A percentile compares a stretch with the other conserved stretches of the same genome.
Evolutionary conservation across 2,797 vertebrate genomes (phyloP).

Genomic region (Xerus rutilus): DNA sequence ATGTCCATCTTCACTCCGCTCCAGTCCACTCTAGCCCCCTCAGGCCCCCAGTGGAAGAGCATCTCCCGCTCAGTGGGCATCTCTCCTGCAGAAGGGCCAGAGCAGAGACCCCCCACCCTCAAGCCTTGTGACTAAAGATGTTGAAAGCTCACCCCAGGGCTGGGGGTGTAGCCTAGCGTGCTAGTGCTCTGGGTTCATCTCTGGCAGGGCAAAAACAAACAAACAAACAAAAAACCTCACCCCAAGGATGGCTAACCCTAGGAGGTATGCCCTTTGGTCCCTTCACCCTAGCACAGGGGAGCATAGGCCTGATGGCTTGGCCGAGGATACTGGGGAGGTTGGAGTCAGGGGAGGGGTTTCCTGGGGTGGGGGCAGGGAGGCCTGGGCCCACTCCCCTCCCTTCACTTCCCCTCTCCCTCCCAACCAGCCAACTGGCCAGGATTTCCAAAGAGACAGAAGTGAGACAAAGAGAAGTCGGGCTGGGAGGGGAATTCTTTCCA

Average conservation of each 20-base stretch:
- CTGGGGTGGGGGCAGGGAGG: neutral
- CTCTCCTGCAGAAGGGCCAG: neutral
- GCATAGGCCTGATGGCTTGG: neutral
- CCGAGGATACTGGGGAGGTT: neutral
- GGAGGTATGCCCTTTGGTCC: neutral
- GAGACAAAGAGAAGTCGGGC: conserved; percentile 82
- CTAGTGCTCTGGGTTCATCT: neutral
- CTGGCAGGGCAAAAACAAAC: neutral
- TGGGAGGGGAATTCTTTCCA: conserved; percentile 83
- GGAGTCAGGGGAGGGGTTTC: neutral
- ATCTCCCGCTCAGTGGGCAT: neutral
- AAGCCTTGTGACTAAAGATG: neutral
- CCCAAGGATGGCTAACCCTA: neutral
- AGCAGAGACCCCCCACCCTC: no score
- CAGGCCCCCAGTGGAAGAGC: neutral
- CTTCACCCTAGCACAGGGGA: neutral
- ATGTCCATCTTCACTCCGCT: neutral
- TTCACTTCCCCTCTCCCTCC: neutral
- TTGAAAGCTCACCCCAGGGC: neutral
- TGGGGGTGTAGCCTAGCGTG: neutral
- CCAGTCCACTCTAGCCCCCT: neutral
- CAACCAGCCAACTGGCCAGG: conserved; percentile 33
- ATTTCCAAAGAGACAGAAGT: conserved; percentile 78
- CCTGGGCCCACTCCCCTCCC: neutral
- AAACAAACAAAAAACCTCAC: neutral